A percentile compares a stretch with the other conserved stretches of the same genome.
Conservation (phyloP, 2,888 invertebrate genomes). For the Rapana venosa region DNA sequence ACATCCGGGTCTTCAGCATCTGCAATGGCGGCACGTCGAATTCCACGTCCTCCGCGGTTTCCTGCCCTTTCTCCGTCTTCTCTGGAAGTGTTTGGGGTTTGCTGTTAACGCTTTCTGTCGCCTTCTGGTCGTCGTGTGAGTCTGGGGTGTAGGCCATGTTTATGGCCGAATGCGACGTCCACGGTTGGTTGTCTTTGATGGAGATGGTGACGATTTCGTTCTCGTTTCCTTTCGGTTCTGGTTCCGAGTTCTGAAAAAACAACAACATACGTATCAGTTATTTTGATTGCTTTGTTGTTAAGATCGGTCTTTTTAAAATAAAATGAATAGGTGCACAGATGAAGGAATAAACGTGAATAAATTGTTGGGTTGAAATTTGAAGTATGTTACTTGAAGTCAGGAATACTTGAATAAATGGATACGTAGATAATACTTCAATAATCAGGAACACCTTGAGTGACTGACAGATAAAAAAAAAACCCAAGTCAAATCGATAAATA, state of each 20-base stretch:
- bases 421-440: too few relatives aligned
- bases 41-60: not conserved
- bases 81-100: not conserved
- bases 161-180: not conserved
- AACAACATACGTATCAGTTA: not conserved
- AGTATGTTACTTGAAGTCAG: too few relatives aligned
- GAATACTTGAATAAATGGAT: too few relatives aligned
- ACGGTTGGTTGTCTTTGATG: not conserved
- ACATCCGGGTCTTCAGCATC: slow-evolving; percentile 38
- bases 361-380: too few relatives aligned
- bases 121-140: not conserved
- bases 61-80: not conserved
- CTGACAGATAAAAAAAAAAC: too few relatives aligned
- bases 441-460: too few relatives aligned
- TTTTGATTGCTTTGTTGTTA: too few relatives aligned
- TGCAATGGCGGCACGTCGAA: slow-evolving; percentile 21
- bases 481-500: too few relatives aligned
- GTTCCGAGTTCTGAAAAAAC: not conserved
- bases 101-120: not conserved
- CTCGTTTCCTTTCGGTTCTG: not conserved
- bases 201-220: not conserved
- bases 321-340: too few relatives aligned
- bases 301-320: too few relatives aligned
- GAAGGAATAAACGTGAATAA: too few relatives aligned
- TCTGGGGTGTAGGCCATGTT: not conserved